phyloP scores from a whole-genome alignment of 2,113 vertebrate genomes.

The Callionymus lyra region DNA sequence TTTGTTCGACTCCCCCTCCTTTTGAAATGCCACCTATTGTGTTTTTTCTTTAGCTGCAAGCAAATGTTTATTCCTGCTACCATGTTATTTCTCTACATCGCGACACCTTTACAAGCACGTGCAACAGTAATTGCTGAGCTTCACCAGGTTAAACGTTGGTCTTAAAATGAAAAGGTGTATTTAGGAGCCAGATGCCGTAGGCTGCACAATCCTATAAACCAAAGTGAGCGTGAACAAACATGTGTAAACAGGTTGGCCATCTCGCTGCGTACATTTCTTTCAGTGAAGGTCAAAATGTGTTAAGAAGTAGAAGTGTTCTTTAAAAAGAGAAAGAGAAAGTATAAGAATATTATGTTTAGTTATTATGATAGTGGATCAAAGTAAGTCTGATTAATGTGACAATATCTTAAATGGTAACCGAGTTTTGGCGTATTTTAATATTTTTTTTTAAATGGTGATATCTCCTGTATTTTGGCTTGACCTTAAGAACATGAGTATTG shows the following conservation, averaged over 20 bases:
- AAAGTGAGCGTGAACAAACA: constrained; percentile 25
- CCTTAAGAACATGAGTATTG: no score
- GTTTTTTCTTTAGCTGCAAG: constrained; percentile 9
- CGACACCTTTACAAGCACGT: constrained; percentile 27
- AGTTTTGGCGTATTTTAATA: no score
- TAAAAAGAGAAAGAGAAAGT: no score
- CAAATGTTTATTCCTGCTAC: constrained; percentile 15
- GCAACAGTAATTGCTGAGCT: constrained; percentile 26
- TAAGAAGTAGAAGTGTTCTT: no score
- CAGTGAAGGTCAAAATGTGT: not conserved
- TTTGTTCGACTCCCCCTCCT: no score
- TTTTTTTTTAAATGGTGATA: no score
- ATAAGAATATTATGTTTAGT: no score
- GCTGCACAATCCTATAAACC: constrained; percentile 18
- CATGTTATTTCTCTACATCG: constrained; percentile 10
- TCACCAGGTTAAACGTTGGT: constrained; percentile 18
- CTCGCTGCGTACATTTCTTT: constrained; percentile 1
- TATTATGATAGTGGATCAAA: no score
- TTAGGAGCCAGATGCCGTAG: constrained; percentile 32
- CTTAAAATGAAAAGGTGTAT: constrained; percentile 25
- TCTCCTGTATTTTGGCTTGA: no score
- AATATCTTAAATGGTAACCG: no score
- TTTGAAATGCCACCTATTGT: constrained; percentile 11
- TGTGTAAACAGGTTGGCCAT: constrained; percentile 6
- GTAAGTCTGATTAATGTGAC: no score